These are phyloP conservation scores for Mimumesa dahlbomi DNA, from an alignment of 2,888 invertebrate genomes.

Conservation along the genomic window DNA sequence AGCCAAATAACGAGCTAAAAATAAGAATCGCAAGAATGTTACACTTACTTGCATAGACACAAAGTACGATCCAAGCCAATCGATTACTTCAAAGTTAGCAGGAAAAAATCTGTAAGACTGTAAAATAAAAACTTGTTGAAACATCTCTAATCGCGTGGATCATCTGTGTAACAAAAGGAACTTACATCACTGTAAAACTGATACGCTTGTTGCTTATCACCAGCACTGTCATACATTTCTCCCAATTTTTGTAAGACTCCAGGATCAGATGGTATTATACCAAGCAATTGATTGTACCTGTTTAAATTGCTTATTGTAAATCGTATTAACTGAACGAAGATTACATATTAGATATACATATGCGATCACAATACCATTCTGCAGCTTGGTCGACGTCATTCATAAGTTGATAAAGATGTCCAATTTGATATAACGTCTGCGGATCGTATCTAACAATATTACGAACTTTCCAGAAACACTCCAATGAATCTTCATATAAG, in stretches of 20 bases:
- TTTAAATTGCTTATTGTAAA: conserved; percentile 1
- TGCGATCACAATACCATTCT: conserved; percentile 81
- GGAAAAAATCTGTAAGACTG: conserved; percentile 78
- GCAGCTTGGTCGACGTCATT: conserved; percentile 84
- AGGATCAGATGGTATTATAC: conserved; percentile 93
- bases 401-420: conserved; percentile 87
- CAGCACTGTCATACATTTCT: conserved; percentile 92
- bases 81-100: conserved; percentile 85
- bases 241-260: conserved; percentile 94
- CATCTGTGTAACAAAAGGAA: too few species aligned
- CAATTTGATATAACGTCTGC: conserved; percentile 89
- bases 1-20: too few species aligned
- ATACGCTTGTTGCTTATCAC: conserved; percentile 94
- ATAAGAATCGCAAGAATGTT: background rate
- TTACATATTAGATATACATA: conserved; percentile 1
- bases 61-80: conserved; percentile 94
- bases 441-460: conserved; percentile 87
- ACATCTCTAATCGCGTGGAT: too few species aligned
- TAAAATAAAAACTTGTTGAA: conserved; percentile 64
- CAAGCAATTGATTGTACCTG: conserved; percentile 89
- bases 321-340: background rate
- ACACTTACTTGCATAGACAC: conserved; percentile 87
- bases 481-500: conserved; percentile 88
- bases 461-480: conserved; percentile 90
- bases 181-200: conserved; percentile 90